Conservation (phyloP, 1,140 invertebrate species). For the Drosophila kikkawai region DNA sequence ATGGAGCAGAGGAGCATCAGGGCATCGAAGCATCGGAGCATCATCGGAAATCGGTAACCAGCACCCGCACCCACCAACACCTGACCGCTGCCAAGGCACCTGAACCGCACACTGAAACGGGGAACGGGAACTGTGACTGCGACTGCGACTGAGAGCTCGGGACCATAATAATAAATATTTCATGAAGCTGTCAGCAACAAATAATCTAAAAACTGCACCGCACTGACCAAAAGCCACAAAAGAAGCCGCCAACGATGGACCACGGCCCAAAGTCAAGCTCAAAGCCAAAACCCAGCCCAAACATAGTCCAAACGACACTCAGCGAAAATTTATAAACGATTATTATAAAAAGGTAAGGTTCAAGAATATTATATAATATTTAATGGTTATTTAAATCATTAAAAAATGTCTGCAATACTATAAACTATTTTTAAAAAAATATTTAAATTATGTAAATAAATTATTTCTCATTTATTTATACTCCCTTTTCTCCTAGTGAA, state of each 20-base stretch:
- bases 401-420: background rate
- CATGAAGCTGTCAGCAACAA: slow-evolving; percentile 84
- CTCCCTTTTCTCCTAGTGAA: slow-evolving; percentile 15
- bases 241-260: slow-evolving; percentile 63
- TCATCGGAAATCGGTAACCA: slow-evolving; percentile 44
- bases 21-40: background rate
- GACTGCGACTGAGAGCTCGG: slow-evolving; percentile 38
- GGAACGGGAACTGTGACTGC: slow-evolving; percentile 11
- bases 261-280: slow-evolving; percentile 45
- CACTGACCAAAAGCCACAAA: slow-evolving; percentile 75
- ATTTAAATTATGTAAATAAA: background rate
- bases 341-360: too few species aligned
- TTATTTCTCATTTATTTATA: background rate
- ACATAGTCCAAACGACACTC: slow-evolving; percentile 19
- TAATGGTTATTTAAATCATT: background rate
- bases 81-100: slow-evolving; percentile 33
- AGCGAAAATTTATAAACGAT: too few species aligned
- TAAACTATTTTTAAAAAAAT: too few species aligned
- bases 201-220: slow-evolving; percentile 79
- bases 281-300: slow-evolving; percentile 42
- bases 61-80: slow-evolving; percentile 56
- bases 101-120: slow-evolving; percentile 12
- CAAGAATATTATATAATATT: too few species aligned
- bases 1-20: slow-evolving; percentile 8
- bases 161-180: slow-evolving; percentile 83